Base-by-base conservation (phyloP, 64 coral and sea anemone genomes). In the Stichodactyla helianthus region DNA sequence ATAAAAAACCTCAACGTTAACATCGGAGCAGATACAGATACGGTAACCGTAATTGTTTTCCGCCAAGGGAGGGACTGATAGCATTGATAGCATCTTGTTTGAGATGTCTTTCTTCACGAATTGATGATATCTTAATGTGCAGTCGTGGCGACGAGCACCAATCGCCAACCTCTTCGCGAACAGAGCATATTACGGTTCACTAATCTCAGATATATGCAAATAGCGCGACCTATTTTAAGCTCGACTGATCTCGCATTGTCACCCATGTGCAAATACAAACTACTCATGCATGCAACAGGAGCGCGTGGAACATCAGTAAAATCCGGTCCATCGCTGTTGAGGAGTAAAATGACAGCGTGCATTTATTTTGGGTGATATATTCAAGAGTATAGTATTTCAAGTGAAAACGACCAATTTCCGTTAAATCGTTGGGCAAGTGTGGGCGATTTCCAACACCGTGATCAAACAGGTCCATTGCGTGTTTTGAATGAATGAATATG, bases 401-500 rank as follows among this genome's bases (percentile, higher is more conserved):
- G 51, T 51, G 79, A 53, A 35, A 82, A 74, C 68, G 10, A 74
- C 6, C 16, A 20, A 81, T 50, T 81, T 81, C 78, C 78, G 78
- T 81, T 81, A 8, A 52, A 52, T 81, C 78, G 78, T 5, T 10
- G 18, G 78, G 56, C 83, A 84, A 84, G 59, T 60, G 26, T 84
- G 54, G 55, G 83, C 54, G 59, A 84, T 59, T 60, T 84, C 5
- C 83, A 57, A 60, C 83, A 61, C n/a, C 19, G n/a, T 25, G 27
- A 22, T 26, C 16, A 57, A 84, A 63, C 83, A 84, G 54, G 54
- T 54, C n/a, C 25, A 35, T 87, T 82, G 85, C 89, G 27, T 83
- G 85, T 77, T 65, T 19, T 12, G 5, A 82, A 68, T 92, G 77
- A 92, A 92, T 92, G 77, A 76, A 87, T 57, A 56, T 61, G 77